phyloP scores from a whole-genome alignment of 2,888 invertebrate species.

The Ctenicera cuprea region DNA sequence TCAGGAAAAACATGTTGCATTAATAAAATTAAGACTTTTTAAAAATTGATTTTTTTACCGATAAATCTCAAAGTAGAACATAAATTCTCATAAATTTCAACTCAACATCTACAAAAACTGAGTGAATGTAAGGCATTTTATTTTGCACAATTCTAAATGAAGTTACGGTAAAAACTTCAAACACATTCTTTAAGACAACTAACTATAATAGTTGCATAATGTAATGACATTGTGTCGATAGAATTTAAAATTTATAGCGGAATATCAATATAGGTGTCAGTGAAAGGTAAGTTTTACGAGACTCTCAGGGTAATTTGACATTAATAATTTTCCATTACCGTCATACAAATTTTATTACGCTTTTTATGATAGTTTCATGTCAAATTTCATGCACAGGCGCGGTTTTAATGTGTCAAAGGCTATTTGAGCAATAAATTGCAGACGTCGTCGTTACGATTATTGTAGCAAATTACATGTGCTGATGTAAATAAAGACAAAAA shows the following conservation, averaged over 20 bases:
- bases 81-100: background rate
- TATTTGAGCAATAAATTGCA: constrained; percentile 11
- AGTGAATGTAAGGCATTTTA: background rate
- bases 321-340: constrained; percentile 51
- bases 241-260: constrained; percentile 48
- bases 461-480: background rate
- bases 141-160: constrained; percentile 24
- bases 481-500: constrained; percentile 1
- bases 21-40: background rate
- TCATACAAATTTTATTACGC: constrained; percentile 50
- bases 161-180: constrained; percentile 34
- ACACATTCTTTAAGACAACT: constrained; percentile 31
- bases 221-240: constrained; percentile 47
- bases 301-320: constrained; percentile 50
- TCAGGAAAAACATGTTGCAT: background rate
- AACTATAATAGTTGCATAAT: constrained; percentile 47
- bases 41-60: too few species aligned
- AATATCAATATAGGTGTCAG: constrained; percentile 53
- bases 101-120: background rate
- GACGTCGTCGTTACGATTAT: constrained; percentile 8
- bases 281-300: constrained; percentile 53
- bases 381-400: constrained; percentile 46
- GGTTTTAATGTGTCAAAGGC: constrained; percentile 42
- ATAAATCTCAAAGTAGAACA: background rate
- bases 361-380: constrained; percentile 49